Evolutionary conservation across 2,888 invertebrate genomes (phyloP), one percentile per base, ranked within the genome.

Genomic region (Aleiodes leptofemur): DNA sequence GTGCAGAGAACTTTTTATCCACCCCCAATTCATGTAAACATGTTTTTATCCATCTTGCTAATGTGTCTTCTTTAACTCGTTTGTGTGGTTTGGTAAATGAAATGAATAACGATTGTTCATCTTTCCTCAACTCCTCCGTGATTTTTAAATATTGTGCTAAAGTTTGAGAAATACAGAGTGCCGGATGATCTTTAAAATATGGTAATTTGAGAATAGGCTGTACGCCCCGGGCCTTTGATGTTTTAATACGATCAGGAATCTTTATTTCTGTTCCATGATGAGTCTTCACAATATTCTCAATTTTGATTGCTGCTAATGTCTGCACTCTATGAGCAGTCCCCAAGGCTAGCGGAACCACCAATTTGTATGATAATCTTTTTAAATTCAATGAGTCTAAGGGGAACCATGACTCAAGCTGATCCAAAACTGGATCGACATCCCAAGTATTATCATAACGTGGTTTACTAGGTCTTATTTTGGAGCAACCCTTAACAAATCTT

Each of bases 401-500:
- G 16, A 16, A 69, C 9, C 23, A 43, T 31, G 14, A 3, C 14
- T 55, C 69, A 11, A 69, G 3, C 14, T 55, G 14, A 4, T 34
- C 38, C 13, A 69, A 38, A 0, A 69, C 55, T 38, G 55, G 69
- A 9, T 69, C 69, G 9, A 69, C 55, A n/a, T 69, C 56, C 55
- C 38, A 69, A 7, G 38, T 55, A 2, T 34, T 13, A 9, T 69
- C 38, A 38, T 69, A 69, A 0, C 55, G 13, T n/a, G 56, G 69
- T 16, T 55, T 38, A 38, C 38, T 31, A n/a, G 69, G 83, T 66
- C 78, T 79, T 55, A 82, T 38, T 29, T 76, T 80, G 7, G 76
- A 75, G 1, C 83, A 74, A 1, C 81, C 82, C 70, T 78, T 83
- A 43, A 84, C 74, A 73, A 82, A 84, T n/a, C 82, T 57, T 9